These are phyloP conservation scores for Stichopus horrens DNA, from an alignment of 53 echinoderm and acorn worm species.

Conservation along the genomic window DNA sequence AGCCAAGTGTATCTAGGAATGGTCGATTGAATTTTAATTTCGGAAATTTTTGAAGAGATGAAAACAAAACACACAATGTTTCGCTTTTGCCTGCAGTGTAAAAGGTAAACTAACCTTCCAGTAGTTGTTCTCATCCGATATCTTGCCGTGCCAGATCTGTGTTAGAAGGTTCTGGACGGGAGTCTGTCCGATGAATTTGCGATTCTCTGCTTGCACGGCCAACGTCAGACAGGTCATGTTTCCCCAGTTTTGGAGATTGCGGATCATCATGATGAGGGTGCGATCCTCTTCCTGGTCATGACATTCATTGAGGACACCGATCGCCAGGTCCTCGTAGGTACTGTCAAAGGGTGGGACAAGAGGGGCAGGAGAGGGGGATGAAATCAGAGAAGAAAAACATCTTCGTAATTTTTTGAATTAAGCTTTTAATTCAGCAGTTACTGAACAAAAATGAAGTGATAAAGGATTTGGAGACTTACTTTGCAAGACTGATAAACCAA, in stretches of 20 bases:
- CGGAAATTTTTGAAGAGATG: too few species aligned
- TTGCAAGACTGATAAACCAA: too few species aligned
- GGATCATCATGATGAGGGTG: conserved; percentile 62
- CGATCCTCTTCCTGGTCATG: conserved; percentile 75
- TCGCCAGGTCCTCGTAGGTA: conserved; percentile 72
- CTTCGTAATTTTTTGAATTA: too few species aligned
- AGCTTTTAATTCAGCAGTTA: too few species aligned
- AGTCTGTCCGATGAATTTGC: conserved; percentile 80
- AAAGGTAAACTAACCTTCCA: background rate
- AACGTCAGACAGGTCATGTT: conserved; percentile 68
- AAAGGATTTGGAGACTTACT: too few species aligned
- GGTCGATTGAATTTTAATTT: too few species aligned
- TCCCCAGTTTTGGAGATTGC: conserved; percentile 81
- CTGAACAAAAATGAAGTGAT: too few species aligned
- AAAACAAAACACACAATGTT: too few species aligned
- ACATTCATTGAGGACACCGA: conserved; percentile 85
- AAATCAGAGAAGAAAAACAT: too few species aligned
- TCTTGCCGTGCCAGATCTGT: conserved; percentile 82
- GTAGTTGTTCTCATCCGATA: conserved; percentile 61
- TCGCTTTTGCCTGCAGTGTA: background rate
- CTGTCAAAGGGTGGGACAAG: conserved; percentile 19
- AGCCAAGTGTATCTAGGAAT: too few species aligned
- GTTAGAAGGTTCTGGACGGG: conserved; percentile 77
- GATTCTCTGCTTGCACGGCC: conserved; percentile 71
- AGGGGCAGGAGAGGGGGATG: too few species aligned